Evolutionary conservation across 2,888 invertebrate genomes (phyloP).

Genomic region (Halictus quadricinctus): DNA sequence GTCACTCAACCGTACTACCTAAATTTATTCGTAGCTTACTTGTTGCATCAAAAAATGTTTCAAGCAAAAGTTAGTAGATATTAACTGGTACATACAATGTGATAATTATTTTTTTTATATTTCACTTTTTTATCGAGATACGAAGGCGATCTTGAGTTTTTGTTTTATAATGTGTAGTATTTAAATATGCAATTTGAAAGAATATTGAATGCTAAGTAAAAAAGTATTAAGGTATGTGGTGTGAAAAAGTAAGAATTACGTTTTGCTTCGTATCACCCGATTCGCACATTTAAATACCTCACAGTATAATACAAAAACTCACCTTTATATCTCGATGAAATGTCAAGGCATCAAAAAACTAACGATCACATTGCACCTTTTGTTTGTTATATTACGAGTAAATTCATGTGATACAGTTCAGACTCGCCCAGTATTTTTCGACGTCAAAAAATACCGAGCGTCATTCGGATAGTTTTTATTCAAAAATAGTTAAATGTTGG

Average conservation of each 20-base stretch:
- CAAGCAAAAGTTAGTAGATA: not conserved
- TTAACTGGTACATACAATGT: not conserved
- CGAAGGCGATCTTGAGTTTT: not conserved
- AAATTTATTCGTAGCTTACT: not conserved
- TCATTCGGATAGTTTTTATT: constrained; percentile 20
- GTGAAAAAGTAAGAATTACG: no score
- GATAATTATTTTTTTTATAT: not conserved
- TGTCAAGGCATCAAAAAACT: not conserved
- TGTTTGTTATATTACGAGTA: not conserved
- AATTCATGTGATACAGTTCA: not conserved
- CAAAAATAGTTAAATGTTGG: constrained; percentile 4
- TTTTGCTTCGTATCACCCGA: no score
- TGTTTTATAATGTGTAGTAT: not conserved
- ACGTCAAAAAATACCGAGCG: not conserved
- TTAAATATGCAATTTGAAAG: no score
- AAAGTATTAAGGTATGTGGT: no score
- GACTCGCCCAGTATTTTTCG: not conserved
- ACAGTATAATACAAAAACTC: not conserved
- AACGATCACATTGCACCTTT: not conserved
- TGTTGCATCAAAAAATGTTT: not conserved
- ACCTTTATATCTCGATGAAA: not conserved
- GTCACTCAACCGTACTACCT: not conserved
- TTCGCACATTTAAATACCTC: no score
- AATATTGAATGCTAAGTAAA: no score
- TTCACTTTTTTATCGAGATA: not conserved